Conservation (phyloP, 2,888 invertebrate species). For the Amiota mariae region DNA sequence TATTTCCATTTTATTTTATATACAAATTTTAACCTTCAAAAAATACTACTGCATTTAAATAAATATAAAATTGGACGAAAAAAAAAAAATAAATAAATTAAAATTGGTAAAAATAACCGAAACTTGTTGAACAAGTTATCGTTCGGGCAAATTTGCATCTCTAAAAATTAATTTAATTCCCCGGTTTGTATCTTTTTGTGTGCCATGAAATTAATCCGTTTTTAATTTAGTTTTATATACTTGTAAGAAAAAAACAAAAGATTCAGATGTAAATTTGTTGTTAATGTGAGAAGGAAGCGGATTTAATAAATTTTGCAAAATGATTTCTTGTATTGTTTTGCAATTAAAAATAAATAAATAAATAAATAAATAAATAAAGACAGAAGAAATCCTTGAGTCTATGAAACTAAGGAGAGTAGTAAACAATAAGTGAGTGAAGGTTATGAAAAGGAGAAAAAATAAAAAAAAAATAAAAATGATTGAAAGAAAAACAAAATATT, state of each 20-base stretch:
- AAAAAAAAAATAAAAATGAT: too few relatives aligned
- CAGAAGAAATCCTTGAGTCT: slow-evolving; percentile 1
- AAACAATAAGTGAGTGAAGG: slow-evolving; percentile 27
- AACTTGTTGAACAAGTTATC: slow-evolving; percentile 15
- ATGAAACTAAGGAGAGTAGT: slow-evolving; percentile 9
- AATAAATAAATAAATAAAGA: too few relatives aligned
- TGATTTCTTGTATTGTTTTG: too few relatives aligned
- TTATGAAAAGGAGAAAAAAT: not conserved
- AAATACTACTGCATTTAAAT: slow-evolving; percentile 22
- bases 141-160: slow-evolving; percentile 5
- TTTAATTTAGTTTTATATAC: not conserved
- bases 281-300: not conserved
- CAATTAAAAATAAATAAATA: too few relatives aligned
- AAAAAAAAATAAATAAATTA: not conserved
- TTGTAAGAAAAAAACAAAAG: too few relatives aligned
- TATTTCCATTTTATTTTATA: not conserved
- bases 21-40: slow-evolving; percentile 22
- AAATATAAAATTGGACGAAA: slow-evolving; percentile 7
- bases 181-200: not conserved
- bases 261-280: not conserved
- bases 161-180: slow-evolving; percentile 1
- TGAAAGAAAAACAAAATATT: too few relatives aligned
- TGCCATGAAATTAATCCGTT: not conserved
- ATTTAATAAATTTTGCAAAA: too few relatives aligned
- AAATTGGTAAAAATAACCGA: not conserved